Evolutionary conservation across 30 jellyfish, hydroid and myxozoan genomes (phyloP).

Genomic region (Chrysaora quinquecirrha): DNA sequence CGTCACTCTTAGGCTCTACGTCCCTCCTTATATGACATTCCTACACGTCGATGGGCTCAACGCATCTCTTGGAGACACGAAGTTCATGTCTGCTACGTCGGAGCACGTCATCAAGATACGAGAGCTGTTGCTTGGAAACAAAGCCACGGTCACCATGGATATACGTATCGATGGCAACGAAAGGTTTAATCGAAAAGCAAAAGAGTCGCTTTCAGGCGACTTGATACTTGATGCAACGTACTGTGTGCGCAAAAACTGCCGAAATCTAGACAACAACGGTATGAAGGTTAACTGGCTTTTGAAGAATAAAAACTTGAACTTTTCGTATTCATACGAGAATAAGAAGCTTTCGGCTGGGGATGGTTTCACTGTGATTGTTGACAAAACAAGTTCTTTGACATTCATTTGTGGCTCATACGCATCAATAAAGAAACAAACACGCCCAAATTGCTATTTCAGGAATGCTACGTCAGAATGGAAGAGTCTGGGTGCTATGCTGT

Average conservation of each 20-base stretch:
- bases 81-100: no score
- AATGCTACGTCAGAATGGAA: no score
- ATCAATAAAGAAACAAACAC: no score
- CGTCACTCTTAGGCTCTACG: no score
- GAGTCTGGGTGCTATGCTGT: not conserved
- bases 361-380: not conserved
- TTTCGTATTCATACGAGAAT: not conserved
- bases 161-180: no score
- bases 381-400: not conserved
- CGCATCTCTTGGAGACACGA: conserved; percentile 21
- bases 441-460: no score
- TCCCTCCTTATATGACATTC: no score
- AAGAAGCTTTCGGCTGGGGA: not conserved
- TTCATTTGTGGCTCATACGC: no score
- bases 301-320: conserved; percentile 3
- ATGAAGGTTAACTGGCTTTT: not conserved
- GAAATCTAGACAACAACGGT: conserved; percentile 2
- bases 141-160: no score
- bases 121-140: no score
- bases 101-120: no score
- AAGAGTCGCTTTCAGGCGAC: not conserved
- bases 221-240: conserved; percentile 39
- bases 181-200: conserved; percentile 6
- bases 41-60: conserved; percentile 17
- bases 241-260: no score